Evolutionary conservation across 1,140 invertebrate genomes (phyloP).

Genomic region (Magallana ariakensis): DNA sequence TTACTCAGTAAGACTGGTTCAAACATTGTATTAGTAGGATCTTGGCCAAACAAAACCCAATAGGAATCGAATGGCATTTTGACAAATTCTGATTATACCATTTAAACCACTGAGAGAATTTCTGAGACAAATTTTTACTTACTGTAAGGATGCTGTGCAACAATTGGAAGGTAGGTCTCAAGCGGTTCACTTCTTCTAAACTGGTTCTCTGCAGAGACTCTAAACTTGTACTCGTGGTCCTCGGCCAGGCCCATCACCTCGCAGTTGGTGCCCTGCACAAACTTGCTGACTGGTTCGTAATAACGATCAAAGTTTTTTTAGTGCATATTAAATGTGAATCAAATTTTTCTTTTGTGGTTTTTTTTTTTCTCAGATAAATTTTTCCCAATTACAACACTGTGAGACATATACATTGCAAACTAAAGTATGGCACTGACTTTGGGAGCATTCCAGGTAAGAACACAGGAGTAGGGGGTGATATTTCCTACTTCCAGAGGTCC

Average conservation of each 20-base stretch:
- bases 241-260: slow-evolving; percentile 97
- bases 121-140: slow-evolving; percentile 55
- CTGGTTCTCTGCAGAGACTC: slow-evolving; percentile 97
- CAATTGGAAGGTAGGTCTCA: slow-evolving; percentile 91
- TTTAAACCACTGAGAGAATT: too few relatives aligned
- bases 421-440: slow-evolving; percentile 64
- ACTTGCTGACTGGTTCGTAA: slow-evolving; percentile 91
- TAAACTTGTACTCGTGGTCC: slow-evolving; percentile 95
- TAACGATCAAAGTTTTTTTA: too few relatives aligned
- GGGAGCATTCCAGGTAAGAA: slow-evolving; percentile 95
- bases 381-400: too few relatives aligned
- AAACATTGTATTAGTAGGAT: too few relatives aligned
- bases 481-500: slow-evolving; percentile 95
- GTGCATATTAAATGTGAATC: too few relatives aligned
- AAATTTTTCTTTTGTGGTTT: too few relatives aligned
- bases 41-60: too few relatives aligned
- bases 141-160: slow-evolving; percentile 97
- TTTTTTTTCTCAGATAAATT: too few relatives aligned
- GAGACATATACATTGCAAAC: background rate
- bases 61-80: too few relatives aligned
- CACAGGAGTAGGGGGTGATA: slow-evolving; percentile 97
- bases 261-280: slow-evolving; percentile 94
- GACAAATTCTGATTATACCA: too few relatives aligned
- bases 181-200: slow-evolving; percentile 97
- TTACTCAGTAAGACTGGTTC: too few relatives aligned